Evolutionary conservation across 2,113 vertebrate genomes (phyloP), one percentile per base, ranked within the genome.

Genomic region (Ceyx margarethae): DNA sequence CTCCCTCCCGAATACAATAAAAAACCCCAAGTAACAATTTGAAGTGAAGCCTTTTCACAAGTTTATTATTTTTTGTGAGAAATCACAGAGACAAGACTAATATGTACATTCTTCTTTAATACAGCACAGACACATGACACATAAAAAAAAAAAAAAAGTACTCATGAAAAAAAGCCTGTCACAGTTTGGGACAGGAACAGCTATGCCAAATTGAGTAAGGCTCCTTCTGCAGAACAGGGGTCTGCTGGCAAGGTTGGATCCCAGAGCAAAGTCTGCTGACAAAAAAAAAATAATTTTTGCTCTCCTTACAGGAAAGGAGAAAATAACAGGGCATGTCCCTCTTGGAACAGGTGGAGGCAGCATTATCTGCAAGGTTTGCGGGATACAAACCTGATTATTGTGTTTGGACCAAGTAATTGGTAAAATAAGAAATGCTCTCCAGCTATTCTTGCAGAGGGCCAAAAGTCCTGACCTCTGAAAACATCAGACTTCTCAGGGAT

Each of bases 21-120:
- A 43, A 67, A 54, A 4, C 7, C 14, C 15, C 15, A 6, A 25
- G 1, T 3, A 3, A 14, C 43, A 33, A 3, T 15, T 28, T 7
- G 5, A 5, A n/a, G 4, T 3, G 13, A 60, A 54, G 26, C 13
- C 5, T 66, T 42, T 35, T 8, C 6, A 13, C 13, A 5, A 42
- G 42, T 62, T 78, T 54, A 14, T 23, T 78, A 29, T 37, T 54
- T 56, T 48, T 76, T 31, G 19, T 43, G 29, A 92, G 56, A 82
- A 89, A 92, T n/a, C 71, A 95, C 53, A 60, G 81, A 94, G 71
- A 62, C 62, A 0, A 35, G 29, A 65, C 31, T 65, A 67, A 56
- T 98, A 97, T 97, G 96, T 98, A 98, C 97, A 98, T 97, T 98
- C 96, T 93, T 98, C 95, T 98, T 98, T 96, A 97, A 97, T 97